These are phyloP conservation scores for Falco peregrinus DNA, from an alignment of 2,797 vertebrate species.

Conservation along the genomic window DNA sequence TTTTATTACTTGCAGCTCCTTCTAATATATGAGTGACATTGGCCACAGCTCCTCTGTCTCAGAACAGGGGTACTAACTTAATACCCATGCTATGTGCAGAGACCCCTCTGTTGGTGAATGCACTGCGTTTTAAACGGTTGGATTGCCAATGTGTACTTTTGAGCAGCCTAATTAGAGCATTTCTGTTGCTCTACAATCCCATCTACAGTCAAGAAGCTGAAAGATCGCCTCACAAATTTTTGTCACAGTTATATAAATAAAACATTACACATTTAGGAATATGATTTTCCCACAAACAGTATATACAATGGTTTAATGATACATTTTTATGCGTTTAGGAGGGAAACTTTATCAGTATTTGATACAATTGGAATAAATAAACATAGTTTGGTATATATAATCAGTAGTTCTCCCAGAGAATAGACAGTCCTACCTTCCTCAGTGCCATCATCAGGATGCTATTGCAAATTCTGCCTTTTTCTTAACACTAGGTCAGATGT, in stretches of 20 bases:
- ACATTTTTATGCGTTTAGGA: not conserved
- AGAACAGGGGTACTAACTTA: not conserved
- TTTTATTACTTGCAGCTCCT: not conserved
- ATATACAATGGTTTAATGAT: not conserved
- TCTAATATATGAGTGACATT: not conserved
- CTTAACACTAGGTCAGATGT: slow-evolving; percentile 87
- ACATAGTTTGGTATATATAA: not conserved
- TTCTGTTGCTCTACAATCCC: not conserved
- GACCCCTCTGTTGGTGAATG: not conserved
- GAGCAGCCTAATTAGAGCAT: not conserved
- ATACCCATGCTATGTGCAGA: not conserved
- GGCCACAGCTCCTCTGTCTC: not conserved
- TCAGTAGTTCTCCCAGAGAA: not conserved
- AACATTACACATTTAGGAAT: not conserved
- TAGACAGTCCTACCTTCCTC: not conserved
- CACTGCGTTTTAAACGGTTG: not conserved
- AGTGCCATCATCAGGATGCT: not conserved
- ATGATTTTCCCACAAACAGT: not conserved
- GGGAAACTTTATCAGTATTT: not conserved
- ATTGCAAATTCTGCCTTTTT: not conserved
- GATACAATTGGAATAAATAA: not conserved
- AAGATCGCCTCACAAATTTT: not conserved
- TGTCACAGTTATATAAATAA: not conserved
- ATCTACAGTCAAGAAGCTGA: not conserved
- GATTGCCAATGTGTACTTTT: fast-evolving